A percentile compares a stretch with the other conserved stretches of the same genome.
Conservation (phyloP, 2,888 invertebrate species). For the Abscondita cerata region DNA sequence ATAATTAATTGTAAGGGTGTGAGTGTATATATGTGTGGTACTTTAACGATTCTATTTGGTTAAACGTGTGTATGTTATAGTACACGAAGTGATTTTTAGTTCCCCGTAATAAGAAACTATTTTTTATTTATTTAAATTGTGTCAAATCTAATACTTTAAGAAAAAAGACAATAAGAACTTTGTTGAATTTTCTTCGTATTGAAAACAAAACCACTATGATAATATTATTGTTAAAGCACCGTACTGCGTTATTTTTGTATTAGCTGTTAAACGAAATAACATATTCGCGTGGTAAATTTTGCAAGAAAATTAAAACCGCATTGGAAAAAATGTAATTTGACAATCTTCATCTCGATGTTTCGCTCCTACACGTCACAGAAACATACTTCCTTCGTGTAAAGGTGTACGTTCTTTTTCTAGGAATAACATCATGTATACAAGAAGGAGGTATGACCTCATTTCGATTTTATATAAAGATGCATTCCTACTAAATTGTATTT, state of each 20-base stretch:
- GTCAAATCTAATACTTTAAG: too few species aligned
- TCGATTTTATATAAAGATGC: constrained; percentile 1
- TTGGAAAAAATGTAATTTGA: constrained; percentile 45
- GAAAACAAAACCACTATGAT: too few species aligned
- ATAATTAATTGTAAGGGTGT: too few species aligned
- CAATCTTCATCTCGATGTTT: constrained; percentile 49
- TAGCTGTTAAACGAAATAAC: constrained; percentile 3
- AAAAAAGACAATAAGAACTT: too few species aligned
- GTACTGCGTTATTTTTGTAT: neutral
- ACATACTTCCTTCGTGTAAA: constrained; percentile 14
- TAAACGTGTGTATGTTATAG: constrained; percentile 1
- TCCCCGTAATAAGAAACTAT: too few species aligned
- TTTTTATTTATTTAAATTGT: too few species aligned
- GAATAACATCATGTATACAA: neutral
- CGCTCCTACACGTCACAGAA: constrained; percentile 21
- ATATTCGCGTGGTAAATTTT: constrained; percentile 26
- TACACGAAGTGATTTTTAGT: too few species aligned
- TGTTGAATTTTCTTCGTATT: too few species aligned
- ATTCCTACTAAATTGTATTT: constrained; percentile 12
- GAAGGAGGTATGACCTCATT: constrained; percentile 1
- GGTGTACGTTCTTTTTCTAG: too few species aligned
- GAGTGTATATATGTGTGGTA: neutral
- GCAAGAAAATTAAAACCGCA: constrained; percentile 23
- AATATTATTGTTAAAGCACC: neutral
- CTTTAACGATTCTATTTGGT: neutral